Evolutionary conservation across 2,113 vertebrate species (phyloP), one percentile per base, ranked within the genome.

Genomic region (Crotophaga sulcirostris): DNA sequence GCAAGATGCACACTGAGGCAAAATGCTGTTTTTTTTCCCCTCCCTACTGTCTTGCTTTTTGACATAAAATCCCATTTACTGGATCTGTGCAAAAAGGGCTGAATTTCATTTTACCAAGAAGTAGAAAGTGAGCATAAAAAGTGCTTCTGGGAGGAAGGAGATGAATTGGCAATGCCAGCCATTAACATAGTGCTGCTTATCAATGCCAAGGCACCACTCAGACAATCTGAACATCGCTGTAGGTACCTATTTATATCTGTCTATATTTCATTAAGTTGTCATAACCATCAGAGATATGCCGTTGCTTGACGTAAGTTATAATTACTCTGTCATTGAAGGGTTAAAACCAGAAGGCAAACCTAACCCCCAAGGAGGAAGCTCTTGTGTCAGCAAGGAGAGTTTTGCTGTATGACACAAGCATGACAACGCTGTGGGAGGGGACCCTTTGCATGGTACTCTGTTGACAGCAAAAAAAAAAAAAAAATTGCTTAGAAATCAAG

Each of bases 11-110:
- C 34, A 34, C 7, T 25, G 33, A 64, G 29, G n/a, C 6, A 9
- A 83, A 66, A 31, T 7, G 12, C 6, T 58, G 2, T 0, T 3
- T 25, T 67, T 13, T 6, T 4, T 8, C 7, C 14, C 3, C 16
- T 12, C 7, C 10, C 8, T 31, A 5, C 8, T n/a, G 5, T 38
- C 54, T 82, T 59, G 11, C 24, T 81, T 89, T 78, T 36, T 75
- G 40, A 82, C 36, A 28, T 29, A 69, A 94, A 85, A 85, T 78
- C 28, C 25, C 18, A 34, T 63, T 85, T 34, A 49, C 8, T 66
- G 63, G 44, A 82, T 69, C 69, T 54, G n/a, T 72, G 38, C 49
- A 85, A 68, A 62, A 83, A 74, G 49, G 59, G 58, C 13, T 21
- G 16, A 69, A 84, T 34, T 47, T 80, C 20, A 38, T 45, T 52